These are phyloP conservation scores for Gymnoscopelus braueri DNA, from an alignment of 2,797 vertebrate genomes.

Conservation along the genomic window DNA sequence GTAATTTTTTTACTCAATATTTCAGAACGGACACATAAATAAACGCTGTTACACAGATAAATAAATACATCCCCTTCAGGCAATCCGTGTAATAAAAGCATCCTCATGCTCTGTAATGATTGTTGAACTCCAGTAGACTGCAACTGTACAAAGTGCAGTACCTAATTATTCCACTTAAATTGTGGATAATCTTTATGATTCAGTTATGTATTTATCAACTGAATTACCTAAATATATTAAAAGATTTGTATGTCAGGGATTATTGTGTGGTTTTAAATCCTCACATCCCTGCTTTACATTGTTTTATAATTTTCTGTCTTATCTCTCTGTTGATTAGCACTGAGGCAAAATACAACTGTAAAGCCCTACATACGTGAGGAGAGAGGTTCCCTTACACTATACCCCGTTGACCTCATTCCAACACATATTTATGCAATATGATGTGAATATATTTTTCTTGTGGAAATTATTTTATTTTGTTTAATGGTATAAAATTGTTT, in stretches of 20 bases:
- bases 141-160: conserved; percentile 12
- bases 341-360: conserved; percentile 37
- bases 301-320: conserved; percentile 20
- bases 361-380: conserved; percentile 34
- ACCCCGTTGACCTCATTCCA: conserved; percentile 69
- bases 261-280: conserved; percentile 3
- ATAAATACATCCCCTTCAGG: conserved; percentile 36
- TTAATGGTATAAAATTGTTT: conserved; percentile 42
- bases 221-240: conserved; percentile 30
- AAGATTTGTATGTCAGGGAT: conserved; percentile 22
- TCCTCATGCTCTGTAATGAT: conserved; percentile 23
- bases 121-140: conserved; percentile 38
- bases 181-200: conserved; percentile 5
- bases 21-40: neutral
- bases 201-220: conserved; percentile 19
- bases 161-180: conserved; percentile 35
- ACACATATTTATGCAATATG: conserved; percentile 78
- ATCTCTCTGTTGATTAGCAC: conserved; percentile 47
- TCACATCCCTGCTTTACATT: conserved; percentile 24
- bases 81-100: conserved; percentile 55
- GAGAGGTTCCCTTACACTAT: conserved; percentile 43
- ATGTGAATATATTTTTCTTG: conserved; percentile 70
- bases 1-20: conserved; percentile 23
- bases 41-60: conserved; percentile 20
- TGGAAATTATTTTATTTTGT: conserved; percentile 54